phyloP scores from a whole-genome alignment of 2,797 vertebrate genomes.

The Scyliorhinus canicula region DNA sequence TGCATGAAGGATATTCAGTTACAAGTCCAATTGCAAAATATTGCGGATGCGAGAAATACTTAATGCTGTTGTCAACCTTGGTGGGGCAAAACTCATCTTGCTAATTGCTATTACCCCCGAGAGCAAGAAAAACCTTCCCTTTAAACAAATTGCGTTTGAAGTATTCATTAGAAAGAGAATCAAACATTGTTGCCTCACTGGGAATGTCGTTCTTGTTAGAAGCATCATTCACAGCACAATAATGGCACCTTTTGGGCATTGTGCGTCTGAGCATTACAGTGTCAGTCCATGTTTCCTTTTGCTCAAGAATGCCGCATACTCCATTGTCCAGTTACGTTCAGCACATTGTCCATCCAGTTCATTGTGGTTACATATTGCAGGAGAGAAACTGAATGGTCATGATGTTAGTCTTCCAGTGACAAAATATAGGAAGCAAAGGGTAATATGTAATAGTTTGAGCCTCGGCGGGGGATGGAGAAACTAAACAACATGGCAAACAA shows the following conservation, averaged over 20 bases:
- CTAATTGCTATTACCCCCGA: not conserved
- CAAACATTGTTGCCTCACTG: not conserved
- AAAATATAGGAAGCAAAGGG: not conserved
- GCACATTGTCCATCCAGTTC: no score
- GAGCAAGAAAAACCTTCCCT: not conserved
- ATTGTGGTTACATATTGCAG: not conserved
- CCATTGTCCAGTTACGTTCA: not conserved
- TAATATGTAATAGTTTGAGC: not conserved
- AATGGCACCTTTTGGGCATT: not conserved
- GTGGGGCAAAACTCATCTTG: not conserved
- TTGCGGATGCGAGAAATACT: no score
- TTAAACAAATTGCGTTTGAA: not conserved
- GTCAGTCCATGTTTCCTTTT: not conserved
- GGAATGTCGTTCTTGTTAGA: not conserved
- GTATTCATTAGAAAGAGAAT: not conserved
- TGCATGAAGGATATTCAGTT: not conserved
- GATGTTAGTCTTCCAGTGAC: not conserved
- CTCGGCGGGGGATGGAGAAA: not conserved
- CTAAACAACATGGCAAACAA: not conserved
- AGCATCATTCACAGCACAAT: not conserved
- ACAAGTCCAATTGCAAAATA: no score
- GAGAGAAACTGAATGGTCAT: not conserved
- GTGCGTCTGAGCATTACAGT: not conserved
- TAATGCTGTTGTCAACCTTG: not conserved
- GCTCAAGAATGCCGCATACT: not conserved